These are phyloP conservation scores for Rousettus madagascariensis DNA, from an alignment of 2,797 vertebrate genomes.

Conservation along the genomic window DNA sequence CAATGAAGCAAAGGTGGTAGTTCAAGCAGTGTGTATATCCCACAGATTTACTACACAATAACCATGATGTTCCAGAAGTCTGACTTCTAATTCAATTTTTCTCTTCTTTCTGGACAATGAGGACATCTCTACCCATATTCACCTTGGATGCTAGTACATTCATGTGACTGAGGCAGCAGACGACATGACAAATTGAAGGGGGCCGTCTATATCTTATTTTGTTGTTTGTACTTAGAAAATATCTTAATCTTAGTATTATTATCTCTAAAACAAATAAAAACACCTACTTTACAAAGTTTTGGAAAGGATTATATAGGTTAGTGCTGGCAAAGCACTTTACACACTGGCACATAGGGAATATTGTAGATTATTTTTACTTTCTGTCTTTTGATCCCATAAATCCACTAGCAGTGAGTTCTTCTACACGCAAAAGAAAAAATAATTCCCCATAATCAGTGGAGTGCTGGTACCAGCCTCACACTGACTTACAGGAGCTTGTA, in stretches of 20 bases:
- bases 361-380: conserved; percentile 20
- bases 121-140: background rate
- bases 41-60: background rate
- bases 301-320: background rate
- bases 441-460: background rate
- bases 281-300: background rate
- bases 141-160: background rate
- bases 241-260: background rate
- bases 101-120: background rate
- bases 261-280: background rate
- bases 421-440: background rate
- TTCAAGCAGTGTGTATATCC: background rate
- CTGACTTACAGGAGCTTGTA: background rate
- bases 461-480: background rate
- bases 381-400: background rate
- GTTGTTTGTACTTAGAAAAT: background rate
- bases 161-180: background rate
- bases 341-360: background rate
- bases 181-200: background rate
- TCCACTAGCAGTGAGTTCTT: background rate
- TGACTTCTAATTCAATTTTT: background rate
- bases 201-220: background rate
- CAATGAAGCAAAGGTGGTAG: background rate
- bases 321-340: background rate
- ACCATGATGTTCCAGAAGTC: background rate